Percentiles rank a stretch among this genome's conserved stretches.
These are phyloP conservation scores for Orthonychiurus folsomi DNA, from an alignment of 2,888 invertebrate species.

Conservation along the genomic window DNA sequence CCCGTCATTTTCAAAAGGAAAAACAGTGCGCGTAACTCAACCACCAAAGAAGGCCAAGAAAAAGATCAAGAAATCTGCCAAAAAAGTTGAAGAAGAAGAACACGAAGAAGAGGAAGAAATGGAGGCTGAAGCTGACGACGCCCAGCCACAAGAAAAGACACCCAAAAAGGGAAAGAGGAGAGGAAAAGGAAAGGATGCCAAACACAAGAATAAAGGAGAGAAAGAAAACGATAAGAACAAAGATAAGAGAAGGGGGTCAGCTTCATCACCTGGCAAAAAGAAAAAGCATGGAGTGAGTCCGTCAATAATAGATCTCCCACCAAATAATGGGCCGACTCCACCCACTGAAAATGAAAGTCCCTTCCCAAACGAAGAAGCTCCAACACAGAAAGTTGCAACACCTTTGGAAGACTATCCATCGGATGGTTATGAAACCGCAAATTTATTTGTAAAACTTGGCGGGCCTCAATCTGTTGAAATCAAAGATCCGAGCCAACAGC, in stretches of 20 bases:
- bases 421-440: background rate
- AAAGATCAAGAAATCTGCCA: background rate
- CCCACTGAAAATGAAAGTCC: no score
- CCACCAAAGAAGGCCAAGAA: background rate
- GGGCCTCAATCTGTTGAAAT: background rate
- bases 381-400: no score
- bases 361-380: background rate
- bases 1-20: no score
- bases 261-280: no score
- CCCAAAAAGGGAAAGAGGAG: background rate
- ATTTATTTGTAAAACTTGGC: background rate
- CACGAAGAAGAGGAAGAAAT: background rate
- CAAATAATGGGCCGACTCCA: no score
- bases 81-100: background rate
- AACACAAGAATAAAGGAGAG: background rate
- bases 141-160: background rate
- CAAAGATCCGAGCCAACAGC: background rate
- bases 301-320: no score
- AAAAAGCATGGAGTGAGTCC: no score
- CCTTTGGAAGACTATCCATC: background rate
- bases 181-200: background rate
- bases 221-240: no score
- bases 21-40: no score
- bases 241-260: no score
- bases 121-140: background rate